These are phyloP conservation scores for Eriocheir sinensis DNA, from an alignment of 1,140 invertebrate genomes.

Conservation along the genomic window DNA sequence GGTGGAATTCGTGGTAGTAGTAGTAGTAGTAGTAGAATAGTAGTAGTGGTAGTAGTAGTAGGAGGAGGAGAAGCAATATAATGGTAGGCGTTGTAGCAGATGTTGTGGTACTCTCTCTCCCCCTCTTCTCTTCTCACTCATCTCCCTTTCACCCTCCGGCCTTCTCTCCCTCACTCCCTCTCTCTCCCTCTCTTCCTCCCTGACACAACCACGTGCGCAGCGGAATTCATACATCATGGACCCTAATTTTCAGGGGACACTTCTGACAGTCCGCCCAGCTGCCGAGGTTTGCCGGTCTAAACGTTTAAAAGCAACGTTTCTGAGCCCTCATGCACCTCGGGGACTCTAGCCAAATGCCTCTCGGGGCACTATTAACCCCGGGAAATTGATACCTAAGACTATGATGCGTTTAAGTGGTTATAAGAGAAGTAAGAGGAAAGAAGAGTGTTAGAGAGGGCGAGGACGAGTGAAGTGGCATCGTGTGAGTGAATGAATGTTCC, in stretches of 20 bases:
- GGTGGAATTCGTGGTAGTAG: not conserved
- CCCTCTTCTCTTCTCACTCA: not conserved
- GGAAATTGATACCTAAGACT: not conserved
- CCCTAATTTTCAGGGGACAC: constrained; percentile 60
- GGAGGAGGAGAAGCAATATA: not conserved
- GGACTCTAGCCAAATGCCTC: no score
- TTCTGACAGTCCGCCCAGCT: constrained; percentile 38
- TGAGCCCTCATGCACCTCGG: not conserved
- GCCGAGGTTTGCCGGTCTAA: not conserved
- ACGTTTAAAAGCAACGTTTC: not conserved
- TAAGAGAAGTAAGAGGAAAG: not conserved
- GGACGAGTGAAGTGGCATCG: constrained; percentile 5
- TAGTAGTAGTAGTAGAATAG: not conserved
- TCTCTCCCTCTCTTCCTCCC: not conserved
- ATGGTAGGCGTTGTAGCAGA: not conserved
- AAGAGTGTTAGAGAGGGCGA: not conserved
- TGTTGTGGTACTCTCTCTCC: not conserved
- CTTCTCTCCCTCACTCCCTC: not conserved
- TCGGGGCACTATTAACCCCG: no score
- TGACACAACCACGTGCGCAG: constrained; percentile 29
- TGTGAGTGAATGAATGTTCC: not conserved
- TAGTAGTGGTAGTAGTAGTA: not conserved
- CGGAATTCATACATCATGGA: constrained; percentile 65
- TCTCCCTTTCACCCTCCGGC: not conserved
- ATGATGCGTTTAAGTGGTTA: not conserved